Base-by-base conservation (phyloP, 2,888 invertebrate genomes). In the Candidula unifasciata region DNA sequence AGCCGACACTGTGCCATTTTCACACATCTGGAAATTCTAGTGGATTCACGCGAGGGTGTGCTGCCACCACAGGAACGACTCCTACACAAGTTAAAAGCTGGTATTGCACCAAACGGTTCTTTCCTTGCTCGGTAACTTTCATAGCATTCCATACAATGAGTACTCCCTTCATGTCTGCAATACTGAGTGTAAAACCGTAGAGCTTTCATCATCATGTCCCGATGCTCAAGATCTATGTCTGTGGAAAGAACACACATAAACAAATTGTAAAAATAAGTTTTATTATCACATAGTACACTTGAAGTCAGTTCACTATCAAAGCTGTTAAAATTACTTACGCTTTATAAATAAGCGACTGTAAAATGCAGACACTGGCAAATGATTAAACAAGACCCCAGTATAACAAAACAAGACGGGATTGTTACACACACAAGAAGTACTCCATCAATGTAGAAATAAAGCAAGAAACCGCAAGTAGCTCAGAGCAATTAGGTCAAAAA, bases 151-250 rank as follows among this genome's bases (percentile, higher is more conserved):
- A 44, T 44, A 44, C 44, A 44, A 44, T 44, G 33, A 0, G 24
- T 21, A 57, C 35, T 6, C 18, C 24, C 33, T 16, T 81, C 73
- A 27, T 6, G 16, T 57, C 57, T 37, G 37, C 76, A 37, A 44
- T 82, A 76, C 10, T 73, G 82, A 54, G 27, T 76, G 73, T 82
- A 82, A 6, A 76, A 60, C 18, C 30, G 37, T 21, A 82, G 33
- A 6, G 82, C 82, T 66, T 82, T 82, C 57, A 52, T 33, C 82
- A 82, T 82, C 13, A 82, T 82, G 33, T 82, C 82, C 6, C 16
- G 82, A 30, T 82, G 68, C 44, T 82, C 82, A 30, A 66, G 18
- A 52, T 82, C 82, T 44, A 82, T 13, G 68, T 82, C 82, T 82
- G 82, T 27, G 27, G 35, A 74, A 24, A 60, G n/a, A 60, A 60